phyloP scores from a whole-genome alignment of 1,140 invertebrate genomes.

The Asbolus verrucosus region DNA sequence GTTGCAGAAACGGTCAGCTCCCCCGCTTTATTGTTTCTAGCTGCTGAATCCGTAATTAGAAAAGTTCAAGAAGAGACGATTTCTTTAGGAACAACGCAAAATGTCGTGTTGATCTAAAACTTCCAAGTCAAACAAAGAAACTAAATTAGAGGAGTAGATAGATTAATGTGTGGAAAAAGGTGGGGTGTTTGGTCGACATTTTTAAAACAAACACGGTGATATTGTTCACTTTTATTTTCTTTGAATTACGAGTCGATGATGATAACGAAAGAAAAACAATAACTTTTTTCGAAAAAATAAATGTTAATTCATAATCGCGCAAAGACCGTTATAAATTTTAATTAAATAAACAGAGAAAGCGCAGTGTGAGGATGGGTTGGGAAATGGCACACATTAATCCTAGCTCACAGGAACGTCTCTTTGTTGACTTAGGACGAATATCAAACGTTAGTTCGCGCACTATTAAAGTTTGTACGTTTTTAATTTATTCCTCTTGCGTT shows the following conservation, averaged over 20 bases:
- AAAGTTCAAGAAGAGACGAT: conserved; percentile 35
- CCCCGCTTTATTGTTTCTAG: conserved; percentile 23
- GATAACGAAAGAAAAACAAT: conserved; percentile 30
- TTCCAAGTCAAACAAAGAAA: conserved; percentile 38
- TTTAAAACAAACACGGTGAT: conserved; percentile 17
- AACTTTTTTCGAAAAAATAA: conserved; percentile 20
- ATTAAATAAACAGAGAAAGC: conserved; percentile 35
- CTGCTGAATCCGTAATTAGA: conserved; percentile 33
- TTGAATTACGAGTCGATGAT: conserved; percentile 1
- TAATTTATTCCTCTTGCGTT: conserved; percentile 30
- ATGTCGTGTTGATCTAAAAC: conserved; percentile 34
- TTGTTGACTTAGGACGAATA: conserved; percentile 35
- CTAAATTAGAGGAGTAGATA: conserved; percentile 25
- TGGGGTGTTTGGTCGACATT: conserved; percentile 8
- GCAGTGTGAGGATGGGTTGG: too few relatives aligned
- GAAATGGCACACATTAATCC: conserved; percentile 23
- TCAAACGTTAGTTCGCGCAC: conserved; percentile 9
- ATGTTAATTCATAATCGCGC: conserved; percentile 1
- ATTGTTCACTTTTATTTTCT: conserved; percentile 19
- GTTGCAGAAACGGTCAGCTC: conserved; percentile 15
- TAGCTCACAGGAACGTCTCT: neutral
- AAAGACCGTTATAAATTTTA: conserved; percentile 25
- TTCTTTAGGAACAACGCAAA: conserved; percentile 32
- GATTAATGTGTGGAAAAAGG: conserved; percentile 36
- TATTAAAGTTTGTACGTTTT: conserved; percentile 7